phyloP scores from a whole-genome alignment of 2,888 invertebrate genomes.

The Eledona agricola region DNA sequence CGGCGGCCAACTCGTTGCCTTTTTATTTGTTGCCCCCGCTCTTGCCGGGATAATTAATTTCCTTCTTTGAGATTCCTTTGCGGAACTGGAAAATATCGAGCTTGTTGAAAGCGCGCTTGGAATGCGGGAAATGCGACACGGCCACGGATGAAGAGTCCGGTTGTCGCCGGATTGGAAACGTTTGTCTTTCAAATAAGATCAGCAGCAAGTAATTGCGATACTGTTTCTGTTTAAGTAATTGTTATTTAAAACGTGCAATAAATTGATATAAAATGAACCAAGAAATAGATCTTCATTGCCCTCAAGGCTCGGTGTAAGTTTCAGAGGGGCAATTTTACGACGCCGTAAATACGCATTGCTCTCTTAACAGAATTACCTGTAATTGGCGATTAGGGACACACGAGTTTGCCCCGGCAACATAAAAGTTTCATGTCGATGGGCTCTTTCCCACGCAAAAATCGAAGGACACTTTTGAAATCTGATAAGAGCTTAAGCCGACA shows the following conservation, averaged over 20 bases:
- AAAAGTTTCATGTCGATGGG: too few species aligned
- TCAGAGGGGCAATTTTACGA: too few species aligned
- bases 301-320: too few species aligned
- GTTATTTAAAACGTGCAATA: too few species aligned
- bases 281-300: too few species aligned
- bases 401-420: too few species aligned
- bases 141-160: slow-evolving; percentile 9
- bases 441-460: too few species aligned
- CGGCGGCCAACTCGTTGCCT: background rate
- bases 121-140: slow-evolving; percentile 5
- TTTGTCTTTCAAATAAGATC: background rate
- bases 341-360: slow-evolving; percentile 2
- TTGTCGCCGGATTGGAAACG: background rate
- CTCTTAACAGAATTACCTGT: background rate
- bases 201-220: background rate
- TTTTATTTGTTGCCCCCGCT: slow-evolving; percentile 2
- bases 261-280: background rate
- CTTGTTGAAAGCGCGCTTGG: slow-evolving; percentile 1
- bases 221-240: too few species aligned
- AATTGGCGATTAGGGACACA: background rate
- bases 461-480: slow-evolving; percentile 16
- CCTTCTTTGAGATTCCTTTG: slow-evolving; percentile 3
- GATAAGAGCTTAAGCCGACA: slow-evolving; percentile 10
- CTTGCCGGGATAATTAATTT: slow-evolving; percentile 10
- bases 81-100: slow-evolving; percentile 1